Conservation (phyloP, 2,113 vertebrate species). For the Mesitornis unicolor region DNA sequence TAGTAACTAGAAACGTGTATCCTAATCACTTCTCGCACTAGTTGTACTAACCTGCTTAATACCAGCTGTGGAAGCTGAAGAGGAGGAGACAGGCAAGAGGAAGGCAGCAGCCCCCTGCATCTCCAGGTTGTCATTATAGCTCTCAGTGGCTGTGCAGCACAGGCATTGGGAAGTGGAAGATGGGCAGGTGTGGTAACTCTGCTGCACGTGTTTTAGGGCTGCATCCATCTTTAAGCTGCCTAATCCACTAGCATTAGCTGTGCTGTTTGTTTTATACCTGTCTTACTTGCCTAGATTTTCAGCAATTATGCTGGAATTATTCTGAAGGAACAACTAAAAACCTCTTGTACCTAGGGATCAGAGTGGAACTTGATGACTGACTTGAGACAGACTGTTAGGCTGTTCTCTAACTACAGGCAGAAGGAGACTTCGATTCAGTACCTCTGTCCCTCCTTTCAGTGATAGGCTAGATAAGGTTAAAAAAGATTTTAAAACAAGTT, state of each 20-base stretch:
- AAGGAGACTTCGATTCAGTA: neutral
- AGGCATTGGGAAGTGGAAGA: neutral
- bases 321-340: neutral
- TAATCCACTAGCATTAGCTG: neutral
- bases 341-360: neutral
- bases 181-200: neutral
- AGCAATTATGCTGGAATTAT: neutral
- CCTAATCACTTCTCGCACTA: neutral
- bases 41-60: neutral
- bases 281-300: neutral
- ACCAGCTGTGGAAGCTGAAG: neutral
- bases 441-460: neutral
- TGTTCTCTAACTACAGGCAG: neutral
- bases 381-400: neutral
- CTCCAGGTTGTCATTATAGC: rapidly evolving
- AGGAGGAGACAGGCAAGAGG: neutral
- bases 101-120: neutral
- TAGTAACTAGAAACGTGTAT: neutral
- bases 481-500: neutral
- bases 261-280: neutral
- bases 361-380: neutral
- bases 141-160: rapidly evolving
- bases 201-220: neutral
- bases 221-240: neutral
- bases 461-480: neutral